phyloP scores from a whole-genome alignment of 2,797 vertebrate species.

The Trichosurus vulpecula region DNA sequence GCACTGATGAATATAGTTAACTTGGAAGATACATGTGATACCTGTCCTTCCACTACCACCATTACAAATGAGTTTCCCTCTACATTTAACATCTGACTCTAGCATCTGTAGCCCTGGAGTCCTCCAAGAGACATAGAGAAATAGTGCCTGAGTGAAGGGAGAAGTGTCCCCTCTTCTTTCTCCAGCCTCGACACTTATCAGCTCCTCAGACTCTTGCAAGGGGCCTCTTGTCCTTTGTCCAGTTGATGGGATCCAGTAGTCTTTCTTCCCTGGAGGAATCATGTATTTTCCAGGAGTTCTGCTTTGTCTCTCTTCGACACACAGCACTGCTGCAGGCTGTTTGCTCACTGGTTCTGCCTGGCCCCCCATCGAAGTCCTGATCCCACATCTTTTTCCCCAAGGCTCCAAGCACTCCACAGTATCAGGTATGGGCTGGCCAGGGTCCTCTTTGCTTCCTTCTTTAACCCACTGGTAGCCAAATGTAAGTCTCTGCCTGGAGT shows the following conservation, averaged over 20 bases:
- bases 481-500: constrained; percentile 10
- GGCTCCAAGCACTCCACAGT: neutral
- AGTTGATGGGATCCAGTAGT: neutral
- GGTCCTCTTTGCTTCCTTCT: neutral
- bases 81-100: neutral
- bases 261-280: neutral
- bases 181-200: neutral
- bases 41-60: neutral
- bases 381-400: neutral
- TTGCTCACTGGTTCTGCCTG: neutral
- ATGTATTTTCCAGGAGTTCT: neutral
- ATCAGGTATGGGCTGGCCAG: neutral
- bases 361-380: neutral
- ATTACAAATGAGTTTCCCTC: neutral
- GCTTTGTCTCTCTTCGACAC: constrained; percentile 20
- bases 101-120: neutral
- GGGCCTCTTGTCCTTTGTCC: neutral
- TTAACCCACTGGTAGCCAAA: neutral
- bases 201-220: neutral
- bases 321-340: neutral
- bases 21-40: neutral
- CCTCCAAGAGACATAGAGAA: neutral
- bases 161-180: neutral
- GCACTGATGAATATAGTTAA: neutral
- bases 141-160: neutral